phyloP scores from a whole-genome alignment of 2,113 vertebrate species.

The Anguilla rostrata region DNA sequence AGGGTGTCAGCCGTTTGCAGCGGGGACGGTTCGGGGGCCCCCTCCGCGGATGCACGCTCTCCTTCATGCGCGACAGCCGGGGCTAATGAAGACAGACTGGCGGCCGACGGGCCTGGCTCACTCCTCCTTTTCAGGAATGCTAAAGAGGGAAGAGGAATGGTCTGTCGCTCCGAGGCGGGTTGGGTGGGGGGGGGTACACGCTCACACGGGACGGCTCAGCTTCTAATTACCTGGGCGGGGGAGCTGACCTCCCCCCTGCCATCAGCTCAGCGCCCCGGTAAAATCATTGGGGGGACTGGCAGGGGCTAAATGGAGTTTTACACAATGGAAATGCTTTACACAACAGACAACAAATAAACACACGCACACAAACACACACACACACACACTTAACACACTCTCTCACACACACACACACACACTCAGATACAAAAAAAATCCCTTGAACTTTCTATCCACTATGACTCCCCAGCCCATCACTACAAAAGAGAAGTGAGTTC shows the following conservation, averaged over 20 bases:
- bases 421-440: no score
- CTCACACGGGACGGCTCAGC: constrained; percentile 24
- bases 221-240: constrained; percentile 23
- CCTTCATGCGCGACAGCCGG: constrained; percentile 2
- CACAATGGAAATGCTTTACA: not conserved
- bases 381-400: not conserved
- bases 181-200: not conserved
- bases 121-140: constrained; percentile 36
- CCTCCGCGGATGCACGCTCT: not conserved
- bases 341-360: not conserved
- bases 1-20: not conserved
- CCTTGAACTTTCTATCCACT: no score
- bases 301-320: not conserved
- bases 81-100: constrained; percentile 47
- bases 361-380: not conserved
- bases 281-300: not conserved
- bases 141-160: not conserved
- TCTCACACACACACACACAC: no score
- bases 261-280: not conserved
- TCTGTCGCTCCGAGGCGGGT: not conserved
- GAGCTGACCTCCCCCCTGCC: not conserved
- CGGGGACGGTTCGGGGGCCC: not conserved
- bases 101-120: constrained; percentile 35
- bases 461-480: no score
- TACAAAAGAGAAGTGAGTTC: no score